Conservation (phyloP, 23 tunicate species). For the Oikopleura albicans region DNA sequence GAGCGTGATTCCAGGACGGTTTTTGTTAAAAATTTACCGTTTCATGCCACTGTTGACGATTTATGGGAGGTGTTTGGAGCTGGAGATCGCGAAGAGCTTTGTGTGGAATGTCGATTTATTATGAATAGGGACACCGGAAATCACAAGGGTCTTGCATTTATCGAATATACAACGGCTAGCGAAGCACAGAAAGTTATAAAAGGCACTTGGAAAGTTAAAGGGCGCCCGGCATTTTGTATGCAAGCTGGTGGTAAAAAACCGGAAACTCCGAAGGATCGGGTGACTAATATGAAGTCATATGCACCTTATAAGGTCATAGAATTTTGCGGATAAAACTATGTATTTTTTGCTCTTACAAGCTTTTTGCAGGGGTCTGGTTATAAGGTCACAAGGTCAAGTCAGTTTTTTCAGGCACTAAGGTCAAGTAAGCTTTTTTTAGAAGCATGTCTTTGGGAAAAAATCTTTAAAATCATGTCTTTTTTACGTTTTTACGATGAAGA, state of each 20-base stretch:
- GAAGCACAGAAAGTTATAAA: neutral
- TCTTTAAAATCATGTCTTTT: too few species aligned
- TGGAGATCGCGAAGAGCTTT: neutral
- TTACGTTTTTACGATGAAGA: too few species aligned
- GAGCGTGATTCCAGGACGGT: neutral
- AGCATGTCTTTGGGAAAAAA: too few species aligned
- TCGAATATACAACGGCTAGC: neutral
- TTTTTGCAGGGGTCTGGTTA: too few species aligned
- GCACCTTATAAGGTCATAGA: too few species aligned
- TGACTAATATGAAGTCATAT: too few species aligned
- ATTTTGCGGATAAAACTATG: too few species aligned
- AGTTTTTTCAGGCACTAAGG: too few species aligned
- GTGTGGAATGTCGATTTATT: neutral
- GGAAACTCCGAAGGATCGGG: neutral
- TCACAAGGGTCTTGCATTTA: slow-evolving; percentile 3
- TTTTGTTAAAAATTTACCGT: neutral
- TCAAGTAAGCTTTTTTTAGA: too few species aligned
- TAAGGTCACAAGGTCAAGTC: too few species aligned
- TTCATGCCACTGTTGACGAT: neutral
- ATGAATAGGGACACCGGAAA: neutral
- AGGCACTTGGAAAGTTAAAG: neutral
- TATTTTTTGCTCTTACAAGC: too few species aligned
- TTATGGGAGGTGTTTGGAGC: slow-evolving; percentile 9
- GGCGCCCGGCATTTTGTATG: neutral
- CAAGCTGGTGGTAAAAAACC: neutral